A percentile compares a stretch with the other conserved stretches of the same genome.
Conservation (phyloP, 2,113 vertebrate species). For the Oenanthe oenanthe region DNA sequence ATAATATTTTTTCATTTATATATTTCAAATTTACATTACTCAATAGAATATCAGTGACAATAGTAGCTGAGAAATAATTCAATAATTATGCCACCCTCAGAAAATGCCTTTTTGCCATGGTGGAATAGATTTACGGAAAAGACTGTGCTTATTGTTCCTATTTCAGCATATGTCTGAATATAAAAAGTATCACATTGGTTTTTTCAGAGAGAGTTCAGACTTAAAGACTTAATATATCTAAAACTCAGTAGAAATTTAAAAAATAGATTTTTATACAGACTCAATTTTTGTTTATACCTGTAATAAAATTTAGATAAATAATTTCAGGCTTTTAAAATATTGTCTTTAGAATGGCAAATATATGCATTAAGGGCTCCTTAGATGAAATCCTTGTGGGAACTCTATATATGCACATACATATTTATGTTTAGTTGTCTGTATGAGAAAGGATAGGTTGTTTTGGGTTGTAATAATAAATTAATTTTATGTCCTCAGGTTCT, state of each 20-base stretch:
- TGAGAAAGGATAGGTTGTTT: background rate
- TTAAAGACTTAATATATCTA: constrained; percentile 9
- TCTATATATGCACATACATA: background rate
- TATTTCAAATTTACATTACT: background rate
- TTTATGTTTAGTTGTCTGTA: background rate
- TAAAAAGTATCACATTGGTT: background rate
- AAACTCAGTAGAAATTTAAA: background rate
- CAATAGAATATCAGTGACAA: background rate
- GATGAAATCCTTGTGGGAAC: background rate
- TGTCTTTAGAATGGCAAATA: background rate
- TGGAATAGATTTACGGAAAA: background rate
- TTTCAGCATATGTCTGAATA: background rate
- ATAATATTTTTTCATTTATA: background rate
- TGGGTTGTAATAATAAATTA: background rate
- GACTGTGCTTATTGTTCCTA: background rate
- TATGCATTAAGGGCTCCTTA: background rate
- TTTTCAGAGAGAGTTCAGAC: background rate
- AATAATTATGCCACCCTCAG: background rate
- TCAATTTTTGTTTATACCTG: background rate
- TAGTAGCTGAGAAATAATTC: background rate
- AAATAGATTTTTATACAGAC: background rate
- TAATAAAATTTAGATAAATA: background rate
- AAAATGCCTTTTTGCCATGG: background rate
- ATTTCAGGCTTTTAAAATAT: background rate
- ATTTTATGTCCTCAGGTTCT: background rate